Conservation (phyloP, 2,797 vertebrate genomes). For the Sebastes hopkinsi region DNA sequence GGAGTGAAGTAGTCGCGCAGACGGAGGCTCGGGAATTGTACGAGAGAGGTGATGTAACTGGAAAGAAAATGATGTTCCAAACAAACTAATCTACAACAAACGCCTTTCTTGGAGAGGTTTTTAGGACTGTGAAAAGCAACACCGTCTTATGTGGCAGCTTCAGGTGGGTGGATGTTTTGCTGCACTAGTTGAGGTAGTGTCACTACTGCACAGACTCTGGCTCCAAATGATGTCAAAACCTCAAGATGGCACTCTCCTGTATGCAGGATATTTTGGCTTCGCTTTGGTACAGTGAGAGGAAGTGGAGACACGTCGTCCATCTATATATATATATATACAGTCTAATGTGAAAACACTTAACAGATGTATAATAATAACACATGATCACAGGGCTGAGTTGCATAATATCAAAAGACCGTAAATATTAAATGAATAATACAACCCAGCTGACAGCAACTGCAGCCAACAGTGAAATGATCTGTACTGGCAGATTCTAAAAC, state of each 20-base stretch:
- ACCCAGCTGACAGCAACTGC: neutral
- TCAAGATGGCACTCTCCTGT: too few relatives aligned
- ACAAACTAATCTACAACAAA: neutral
- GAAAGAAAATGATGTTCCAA: neutral
- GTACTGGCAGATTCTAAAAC: neutral
- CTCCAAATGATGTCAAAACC: too few relatives aligned
- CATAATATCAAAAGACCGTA: neutral
- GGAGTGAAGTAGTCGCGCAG: too few relatives aligned
- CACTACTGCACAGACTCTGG: too few relatives aligned
- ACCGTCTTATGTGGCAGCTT: neutral
- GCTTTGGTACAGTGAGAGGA: too few relatives aligned
- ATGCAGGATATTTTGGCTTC: rapidly evolving
- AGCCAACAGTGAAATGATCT: neutral
- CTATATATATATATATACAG: too few relatives aligned
- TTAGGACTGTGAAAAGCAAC: neutral
- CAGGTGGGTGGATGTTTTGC: neutral
- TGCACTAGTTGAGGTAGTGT: neutral
- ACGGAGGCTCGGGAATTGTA: too few relatives aligned
- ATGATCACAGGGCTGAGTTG: neutral
- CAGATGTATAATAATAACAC: neutral
- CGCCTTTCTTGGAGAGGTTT: neutral
- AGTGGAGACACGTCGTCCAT: too few relatives aligned
- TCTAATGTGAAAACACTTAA: neutral
- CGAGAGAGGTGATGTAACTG: too few relatives aligned
- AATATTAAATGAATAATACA: constrained; percentile 3